Evolutionary conservation across 1,140 invertebrate species (phyloP), one percentile per base, ranked within the genome.

Genomic region (Melanaphis sacchari): DNA sequence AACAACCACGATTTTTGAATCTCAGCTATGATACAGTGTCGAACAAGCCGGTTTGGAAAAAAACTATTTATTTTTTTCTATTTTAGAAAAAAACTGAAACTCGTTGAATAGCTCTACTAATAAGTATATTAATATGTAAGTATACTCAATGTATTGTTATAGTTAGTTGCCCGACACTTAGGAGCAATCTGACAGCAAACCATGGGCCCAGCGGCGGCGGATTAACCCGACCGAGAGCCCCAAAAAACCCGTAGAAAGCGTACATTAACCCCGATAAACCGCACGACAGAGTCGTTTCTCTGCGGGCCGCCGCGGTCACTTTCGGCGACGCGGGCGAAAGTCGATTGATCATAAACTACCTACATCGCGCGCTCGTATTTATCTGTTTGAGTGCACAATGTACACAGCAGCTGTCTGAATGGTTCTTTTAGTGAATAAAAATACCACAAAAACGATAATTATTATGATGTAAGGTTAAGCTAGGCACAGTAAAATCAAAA

Each of bases 251-350:
- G 87, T 89, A 89, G 87, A 89, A 89, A 89, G 87, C 46, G 87
- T 52, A 49, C 43, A 31, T n/a, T 43, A 43, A 46, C 41, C 31
- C 84, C 18, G 46, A 26, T 52, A 89, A 52, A 52, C 40, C 40
- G 26, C 5, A 15, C 15, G 41, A n/a, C n/a, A n/a, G n/a, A n/a
- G n/a, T 15, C 59, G 87, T 89, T 89, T 89, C 87, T 52, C 87
- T 49, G 22, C 41, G 9, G 84, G 24, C 46, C 8, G 41, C 18
- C 31, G 41, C 90, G 31, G 26, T 81, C 54, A 43, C 89, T 90
- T 90, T 90, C 89, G 54, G 89, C 40, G 52, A 66, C 5, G 59
- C 59, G 59, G 85, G 90, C 90, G 90, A 91, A 91, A 91, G 90
- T 91, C 90, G 66, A 91, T 91, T 76, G 66, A 91, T 91, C 90